phyloP scores from a whole-genome alignment of 2,888 invertebrate genomes.

The Himalopsyche kuldschensis region DNA sequence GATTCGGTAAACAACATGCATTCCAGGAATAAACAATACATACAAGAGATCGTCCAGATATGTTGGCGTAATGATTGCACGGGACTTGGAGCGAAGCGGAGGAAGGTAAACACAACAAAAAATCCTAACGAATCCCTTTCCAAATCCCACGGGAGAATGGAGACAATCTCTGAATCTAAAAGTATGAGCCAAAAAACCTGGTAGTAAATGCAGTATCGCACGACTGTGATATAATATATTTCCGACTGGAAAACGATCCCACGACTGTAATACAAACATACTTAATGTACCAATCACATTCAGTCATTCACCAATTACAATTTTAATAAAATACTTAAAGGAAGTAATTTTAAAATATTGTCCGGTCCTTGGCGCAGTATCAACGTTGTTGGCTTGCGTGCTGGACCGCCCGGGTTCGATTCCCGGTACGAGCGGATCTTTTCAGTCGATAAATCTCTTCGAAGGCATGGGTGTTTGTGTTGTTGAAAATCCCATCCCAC shows the following conservation, averaged over 20 bases:
- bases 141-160: constrained; percentile 15
- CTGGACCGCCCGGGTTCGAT: too few species aligned
- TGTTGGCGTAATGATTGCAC: constrained; percentile 10
- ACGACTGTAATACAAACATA: too few species aligned
- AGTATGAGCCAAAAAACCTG: constrained; percentile 15
- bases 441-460: too few species aligned
- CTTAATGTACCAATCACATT: too few species aligned
- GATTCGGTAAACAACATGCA: neutral
- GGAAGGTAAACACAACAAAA: neutral
- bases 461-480: too few species aligned
- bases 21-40: neutral
- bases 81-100: neutral
- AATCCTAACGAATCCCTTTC: constrained; percentile 26
- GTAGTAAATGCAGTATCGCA: neutral
- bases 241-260: neutral
- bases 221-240: neutral
- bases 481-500: too few species aligned
- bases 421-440: too few species aligned
- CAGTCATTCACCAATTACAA: too few species aligned
- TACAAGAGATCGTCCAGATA: constrained; percentile 4
- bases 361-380: too few species aligned
- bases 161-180: constrained; percentile 11
- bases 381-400: too few species aligned
- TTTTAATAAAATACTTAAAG: too few species aligned
- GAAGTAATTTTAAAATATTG: too few species aligned